Conservation (phyloP, 2,888 invertebrate genomes). For the Muschampia plurimacula region DNA sequence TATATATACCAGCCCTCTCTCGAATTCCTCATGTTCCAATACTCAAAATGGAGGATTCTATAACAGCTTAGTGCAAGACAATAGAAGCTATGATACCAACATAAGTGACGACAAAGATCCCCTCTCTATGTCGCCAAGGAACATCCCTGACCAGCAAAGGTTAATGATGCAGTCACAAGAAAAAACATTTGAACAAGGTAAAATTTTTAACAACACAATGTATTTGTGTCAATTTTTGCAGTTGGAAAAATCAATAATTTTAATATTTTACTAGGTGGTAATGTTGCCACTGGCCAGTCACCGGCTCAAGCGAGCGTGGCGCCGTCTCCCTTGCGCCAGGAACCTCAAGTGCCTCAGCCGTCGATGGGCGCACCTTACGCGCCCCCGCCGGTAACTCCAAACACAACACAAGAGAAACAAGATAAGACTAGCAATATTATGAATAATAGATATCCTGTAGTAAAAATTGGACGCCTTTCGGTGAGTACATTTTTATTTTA, state of each 20-base stretch:
- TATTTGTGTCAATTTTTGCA: background rate
- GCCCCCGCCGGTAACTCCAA: slow-evolving; percentile 53
- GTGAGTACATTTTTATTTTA: slow-evolving; percentile 53
- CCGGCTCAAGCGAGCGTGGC: slow-evolving; percentile 88
- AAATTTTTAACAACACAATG: slow-evolving; percentile 28
- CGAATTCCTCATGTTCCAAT: slow-evolving; percentile 69
- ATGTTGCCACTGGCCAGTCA: slow-evolving; percentile 83
- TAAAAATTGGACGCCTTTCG: slow-evolving; percentile 80
- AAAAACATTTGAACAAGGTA: slow-evolving; percentile 76
- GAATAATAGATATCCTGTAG: slow-evolving; percentile 77
- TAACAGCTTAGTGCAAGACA: slow-evolving; percentile 74
- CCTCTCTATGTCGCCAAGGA: slow-evolving; percentile 76
- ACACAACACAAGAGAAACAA: slow-evolving; percentile 64
- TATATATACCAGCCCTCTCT: slow-evolving; percentile 69
- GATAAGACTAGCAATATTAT: slow-evolving; percentile 64
- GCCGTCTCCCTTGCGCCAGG: slow-evolving; percentile 82
- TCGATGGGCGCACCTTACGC: slow-evolving; percentile 79
- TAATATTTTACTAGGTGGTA: slow-evolving; percentile 63
- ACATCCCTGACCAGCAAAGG: slow-evolving; percentile 69
- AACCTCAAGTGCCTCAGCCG: slow-evolving; percentile 82
- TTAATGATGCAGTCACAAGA: slow-evolving; percentile 69
- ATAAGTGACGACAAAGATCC: slow-evolving; percentile 79
- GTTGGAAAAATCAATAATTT: background rate
- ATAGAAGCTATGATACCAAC: slow-evolving; percentile 71
- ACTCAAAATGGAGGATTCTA: slow-evolving; percentile 82